Evolutionary conservation across 2,797 vertebrate species (phyloP).

Genomic region (Astyanax mexicanus): DNA sequence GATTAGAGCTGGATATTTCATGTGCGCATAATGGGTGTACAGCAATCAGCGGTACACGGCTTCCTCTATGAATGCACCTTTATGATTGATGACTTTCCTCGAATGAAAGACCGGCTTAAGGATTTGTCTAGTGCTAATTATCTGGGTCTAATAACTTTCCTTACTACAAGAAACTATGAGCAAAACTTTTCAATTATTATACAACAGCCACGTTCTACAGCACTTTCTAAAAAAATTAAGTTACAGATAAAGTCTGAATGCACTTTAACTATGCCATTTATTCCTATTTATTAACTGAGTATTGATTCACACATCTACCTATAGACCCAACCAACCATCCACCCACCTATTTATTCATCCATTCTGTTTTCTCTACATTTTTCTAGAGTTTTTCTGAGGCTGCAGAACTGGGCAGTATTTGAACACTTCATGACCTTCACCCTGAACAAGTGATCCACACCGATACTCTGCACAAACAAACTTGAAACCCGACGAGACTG

Average conservation of each 20-base stretch:
- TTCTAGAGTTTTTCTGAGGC: background rate
- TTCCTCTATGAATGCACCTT: slow-evolving; percentile 1
- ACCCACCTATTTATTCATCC: background rate
- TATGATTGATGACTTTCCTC: slow-evolving; percentile 18
- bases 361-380: background rate
- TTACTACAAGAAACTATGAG: background rate
- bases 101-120: slow-evolving; percentile 11
- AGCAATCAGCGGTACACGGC: slow-evolving; percentile 1
- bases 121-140: slow-evolving; percentile 4
- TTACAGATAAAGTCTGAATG: background rate
- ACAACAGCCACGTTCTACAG: background rate
- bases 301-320: background rate
- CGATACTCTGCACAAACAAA: background rate
- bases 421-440: background rate
- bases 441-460: background rate
- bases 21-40: background rate
- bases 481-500: background rate
- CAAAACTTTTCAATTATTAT: background rate
- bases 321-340: background rate
- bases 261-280: too few species aligned
- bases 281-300: background rate
- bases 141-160: background rate
- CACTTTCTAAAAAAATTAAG: background rate
- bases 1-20: slow-evolving; percentile 5
- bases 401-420: background rate